phyloP scores from a whole-genome alignment of 1,140 invertebrate genomes.

The Charaxes varanes region DNA sequence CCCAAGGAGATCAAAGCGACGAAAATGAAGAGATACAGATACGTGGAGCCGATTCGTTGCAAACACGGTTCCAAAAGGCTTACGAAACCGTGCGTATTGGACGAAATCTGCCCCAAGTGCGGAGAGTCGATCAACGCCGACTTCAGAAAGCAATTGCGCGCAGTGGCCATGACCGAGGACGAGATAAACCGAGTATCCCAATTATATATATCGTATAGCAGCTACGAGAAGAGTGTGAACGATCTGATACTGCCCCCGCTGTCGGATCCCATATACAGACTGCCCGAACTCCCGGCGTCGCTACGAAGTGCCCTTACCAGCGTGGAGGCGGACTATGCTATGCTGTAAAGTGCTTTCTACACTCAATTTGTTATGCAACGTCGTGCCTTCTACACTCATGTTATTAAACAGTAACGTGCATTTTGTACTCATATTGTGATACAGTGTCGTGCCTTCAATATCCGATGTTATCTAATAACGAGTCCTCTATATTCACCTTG shows the following conservation, averaged over 20 bases:
- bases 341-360: conserved; percentile 31
- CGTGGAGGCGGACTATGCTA: conserved; percentile 34
- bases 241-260: conserved; percentile 47
- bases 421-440: too few species aligned
- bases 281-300: conserved; percentile 46
- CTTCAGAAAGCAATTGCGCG: conserved; percentile 45
- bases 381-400: too few species aligned
- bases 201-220: conserved; percentile 45
- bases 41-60: conserved; percentile 44
- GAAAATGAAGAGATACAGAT: conserved; percentile 39
- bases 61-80: conserved; percentile 31
- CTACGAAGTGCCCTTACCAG: conserved; percentile 35
- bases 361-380: too few species aligned
- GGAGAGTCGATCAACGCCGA: conserved; percentile 41
- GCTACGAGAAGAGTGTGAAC: conserved; percentile 48
- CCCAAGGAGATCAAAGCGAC: conserved; percentile 20
- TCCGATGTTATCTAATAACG: too few species aligned
- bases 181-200: conserved; percentile 49
- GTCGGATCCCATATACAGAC: conserved; percentile 51
- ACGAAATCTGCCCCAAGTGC: conserved; percentile 49
- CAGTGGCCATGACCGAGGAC: conserved; percentile 49
- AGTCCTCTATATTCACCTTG: too few species aligned
- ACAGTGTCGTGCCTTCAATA: too few species aligned
- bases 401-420: too few species aligned
- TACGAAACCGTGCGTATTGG: conserved; percentile 32